Conservation (phyloP, 2,888 invertebrate species). For the Lottia gigantea region DNA sequence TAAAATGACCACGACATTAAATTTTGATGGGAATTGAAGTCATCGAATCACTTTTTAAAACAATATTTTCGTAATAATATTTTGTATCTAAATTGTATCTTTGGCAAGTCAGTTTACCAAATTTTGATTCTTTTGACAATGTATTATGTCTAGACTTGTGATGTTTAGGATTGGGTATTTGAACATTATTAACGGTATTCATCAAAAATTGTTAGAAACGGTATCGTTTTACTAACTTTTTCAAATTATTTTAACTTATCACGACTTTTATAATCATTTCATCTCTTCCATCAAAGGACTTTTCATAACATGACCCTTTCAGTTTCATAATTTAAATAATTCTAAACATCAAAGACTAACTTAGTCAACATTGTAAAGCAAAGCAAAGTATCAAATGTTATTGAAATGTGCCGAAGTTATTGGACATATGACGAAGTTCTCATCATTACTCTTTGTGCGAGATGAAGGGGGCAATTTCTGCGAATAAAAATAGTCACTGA, state of each 20-base stretch:
- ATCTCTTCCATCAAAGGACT: not conserved
- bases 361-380: not conserved
- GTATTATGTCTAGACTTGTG: not conserved
- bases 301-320: not conserved
- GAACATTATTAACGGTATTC: not conserved
- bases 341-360: not conserved
- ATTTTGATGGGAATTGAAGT: too few species aligned
- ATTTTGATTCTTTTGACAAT: not conserved
- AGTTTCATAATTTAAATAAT: not conserved
- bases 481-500: too few species aligned
- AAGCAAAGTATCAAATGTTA: not conserved
- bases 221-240: too few species aligned
- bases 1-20: too few species aligned
- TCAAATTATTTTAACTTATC: conserved; percentile 4
- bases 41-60: too few species aligned
- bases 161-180: not conserved
- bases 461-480: too few species aligned
- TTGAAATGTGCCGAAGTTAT: not conserved
- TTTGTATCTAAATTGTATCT: too few species aligned
- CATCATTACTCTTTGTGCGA: too few species aligned
- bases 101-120: not conserved
- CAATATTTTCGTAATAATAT: too few species aligned
- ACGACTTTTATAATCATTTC: not conserved
- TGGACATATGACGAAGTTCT: too few species aligned
- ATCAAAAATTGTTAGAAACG: not conserved